Percentiles rank a stretch among this genome's conserved stretches.
phyloP scores from a whole-genome alignment of 2,888 invertebrate species.

The Heliconius aoede region DNA sequence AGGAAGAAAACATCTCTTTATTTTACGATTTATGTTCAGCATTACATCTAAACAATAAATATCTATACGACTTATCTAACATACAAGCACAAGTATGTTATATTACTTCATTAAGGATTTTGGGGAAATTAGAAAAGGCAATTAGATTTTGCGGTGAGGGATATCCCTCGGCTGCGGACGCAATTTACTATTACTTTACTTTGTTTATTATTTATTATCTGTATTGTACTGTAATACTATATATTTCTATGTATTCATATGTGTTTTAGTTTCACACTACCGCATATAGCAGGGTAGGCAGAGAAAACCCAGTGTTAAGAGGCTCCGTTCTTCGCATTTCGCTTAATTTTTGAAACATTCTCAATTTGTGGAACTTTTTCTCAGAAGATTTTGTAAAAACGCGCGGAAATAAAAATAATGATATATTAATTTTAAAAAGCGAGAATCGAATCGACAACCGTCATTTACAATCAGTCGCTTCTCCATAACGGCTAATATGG shows the following conservation, averaged over 20 bases:
- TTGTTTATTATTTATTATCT: constrained; percentile 17
- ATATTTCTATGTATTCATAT: neutral
- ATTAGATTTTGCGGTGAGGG: constrained; percentile 29
- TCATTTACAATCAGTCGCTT: no score
- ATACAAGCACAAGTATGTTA: constrained; percentile 5
- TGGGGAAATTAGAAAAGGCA: constrained; percentile 24
- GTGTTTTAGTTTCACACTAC: neutral
- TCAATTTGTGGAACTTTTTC: neutral
- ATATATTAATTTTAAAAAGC: no score
- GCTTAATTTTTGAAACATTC: neutral
- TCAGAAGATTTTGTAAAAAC: no score
- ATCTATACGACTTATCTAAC: neutral
- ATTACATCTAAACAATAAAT: neutral
- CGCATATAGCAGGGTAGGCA: neutral
- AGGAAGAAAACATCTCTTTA: no score
- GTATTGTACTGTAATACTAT: neutral
- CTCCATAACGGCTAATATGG: no score
- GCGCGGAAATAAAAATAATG: no score
- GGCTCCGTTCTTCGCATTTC: neutral
- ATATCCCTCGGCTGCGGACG: constrained; percentile 25
- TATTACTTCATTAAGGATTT: constrained; percentile 26
- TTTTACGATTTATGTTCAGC: no score
- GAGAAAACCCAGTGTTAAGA: neutral
- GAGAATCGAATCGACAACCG: no score
- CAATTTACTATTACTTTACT: constrained; percentile 17